Base-by-base conservation (phyloP, 2,888 invertebrate genomes). In the Drosophila meridiana region DNA sequence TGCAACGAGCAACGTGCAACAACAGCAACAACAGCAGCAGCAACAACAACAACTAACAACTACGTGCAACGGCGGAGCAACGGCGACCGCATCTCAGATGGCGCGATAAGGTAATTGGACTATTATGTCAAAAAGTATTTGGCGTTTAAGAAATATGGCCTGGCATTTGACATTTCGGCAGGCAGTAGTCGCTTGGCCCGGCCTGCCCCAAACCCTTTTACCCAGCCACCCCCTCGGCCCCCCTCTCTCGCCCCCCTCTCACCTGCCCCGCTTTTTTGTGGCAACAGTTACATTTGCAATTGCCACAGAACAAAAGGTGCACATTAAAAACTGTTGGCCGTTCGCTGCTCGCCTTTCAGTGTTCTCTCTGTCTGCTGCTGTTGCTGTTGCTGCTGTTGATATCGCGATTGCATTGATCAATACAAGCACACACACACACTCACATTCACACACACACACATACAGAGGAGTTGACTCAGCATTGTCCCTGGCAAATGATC, bases 41-140 rank as follows among this genome's bases (percentile, higher is more conserved):
- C 70, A 67, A 48, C 73, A 72, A 68, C 77, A 71, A 60, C 71
- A 63, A 48, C 73, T 59, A 78, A 68, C 76, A 71, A 71, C 67
- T 76, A 76, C 76, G 76, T 77, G 78, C 78, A 77, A 48, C 67
- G 40, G 32, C 47, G 34, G 14, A 42, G 78, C 79, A 80, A 75
- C 80, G 78, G 76, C 82, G 83, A 83, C 83, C 89, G 89, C 89
- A 87, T 87, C 92, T 89, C 77, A 88, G 91, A 91, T 91, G 91
- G 92, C 90, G 92, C 91, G 91, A 92, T 92, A 92, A 92, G 92
- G 91, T 92, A 92, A 92, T 92, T 92, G 91, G 91, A 92, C 91
- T 91, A 92, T 92, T 92, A 92, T 92, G 91, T 92, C 91, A 92
- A 92, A 92, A 92, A 92, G 92, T 91, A 92, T 92, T 92, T 91